phyloP scores from a whole-genome alignment of 2,113 vertebrate species.

The Petaurus breviceps region DNA sequence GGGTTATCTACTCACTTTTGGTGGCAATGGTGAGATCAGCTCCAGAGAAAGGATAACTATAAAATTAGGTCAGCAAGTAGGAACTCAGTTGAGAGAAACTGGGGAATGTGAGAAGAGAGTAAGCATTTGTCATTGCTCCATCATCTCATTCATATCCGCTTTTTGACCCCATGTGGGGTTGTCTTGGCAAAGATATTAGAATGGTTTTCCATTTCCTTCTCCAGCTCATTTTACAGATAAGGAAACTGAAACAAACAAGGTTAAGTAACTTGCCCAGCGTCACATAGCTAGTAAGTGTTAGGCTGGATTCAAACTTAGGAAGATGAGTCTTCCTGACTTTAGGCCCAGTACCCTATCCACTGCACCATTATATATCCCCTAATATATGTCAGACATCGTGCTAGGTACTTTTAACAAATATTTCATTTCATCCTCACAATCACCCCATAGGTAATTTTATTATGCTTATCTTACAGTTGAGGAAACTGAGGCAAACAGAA shows the following conservation, averaged over 20 bases:
- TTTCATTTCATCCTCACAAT: not conserved
- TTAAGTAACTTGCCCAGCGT: not conserved
- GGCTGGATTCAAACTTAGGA: not conserved
- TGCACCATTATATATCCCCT: not conserved
- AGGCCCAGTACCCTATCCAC: not conserved
- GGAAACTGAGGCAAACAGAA: not conserved
- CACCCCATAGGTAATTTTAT: not conserved
- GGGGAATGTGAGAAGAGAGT: not conserved
- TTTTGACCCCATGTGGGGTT: no score
- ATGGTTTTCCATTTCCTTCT: no score
- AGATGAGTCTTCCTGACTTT: no score
- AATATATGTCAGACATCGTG: not conserved
- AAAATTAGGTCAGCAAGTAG: not conserved
- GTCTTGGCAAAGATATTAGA: no score
- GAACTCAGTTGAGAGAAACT: not conserved
- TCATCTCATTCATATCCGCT: no score
- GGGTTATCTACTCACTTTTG: not conserved
- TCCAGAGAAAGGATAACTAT: not conserved
- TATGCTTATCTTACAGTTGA: not conserved
- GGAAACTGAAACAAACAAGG: no score
- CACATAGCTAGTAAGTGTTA: not conserved
- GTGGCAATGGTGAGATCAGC: not conserved
- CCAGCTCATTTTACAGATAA: no score
- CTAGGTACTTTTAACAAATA: not conserved
- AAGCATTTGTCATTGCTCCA: not conserved